Base-by-base conservation (phyloP, 2,797 vertebrate species). In the Myotis daubentonii region DNA sequence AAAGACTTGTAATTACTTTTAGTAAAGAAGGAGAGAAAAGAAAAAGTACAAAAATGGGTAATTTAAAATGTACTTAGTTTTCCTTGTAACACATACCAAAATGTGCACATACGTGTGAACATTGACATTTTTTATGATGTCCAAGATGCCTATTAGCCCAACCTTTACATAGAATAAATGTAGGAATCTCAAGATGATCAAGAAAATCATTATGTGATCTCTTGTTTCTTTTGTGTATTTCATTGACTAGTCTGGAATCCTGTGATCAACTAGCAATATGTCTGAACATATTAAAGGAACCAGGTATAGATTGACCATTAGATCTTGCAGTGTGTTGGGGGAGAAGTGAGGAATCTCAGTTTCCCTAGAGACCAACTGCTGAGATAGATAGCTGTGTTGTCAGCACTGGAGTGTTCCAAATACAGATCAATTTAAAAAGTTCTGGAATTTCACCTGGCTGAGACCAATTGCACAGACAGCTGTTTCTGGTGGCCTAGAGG, bases 1-100 rank as follows among this genome's bases (percentile, higher is more conserved):
- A 84, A 85, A 91, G 82, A 30, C n/a, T 86, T 17, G 25, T 94
- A 81, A 87, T 91, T 96, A 68, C 20, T 15, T 47, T 75, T 85
- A 93, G 28, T 65, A 88, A 75, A 68, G 23, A 53, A 23, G 80
- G 4, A 60, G 36, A 80, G 5, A 72, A n/a, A 19, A 81, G 49
- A 16, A 49, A 92, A 94, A 82, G 11, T 76, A 81, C 23, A 92
- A 91, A 94, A 92, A 41, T 66, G 10, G 62, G 16, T 36, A 68
- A 66, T 86, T 92, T 90, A 78, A 96, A 95, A 91, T 83, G n/a
- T 2, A 66, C 36, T 55, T 0, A 41, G 23, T 78, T 94, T 93
- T 85, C 49, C 30, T 36, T 74, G 28, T 10, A 62, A 74, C 30
- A 60, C 17, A 70, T 17, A 81, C 19, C 51, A 70, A 76, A 94